These are phyloP conservation scores for Albula goreensis DNA, from an alignment of 2,113 vertebrate species.

Conservation along the genomic window DNA sequence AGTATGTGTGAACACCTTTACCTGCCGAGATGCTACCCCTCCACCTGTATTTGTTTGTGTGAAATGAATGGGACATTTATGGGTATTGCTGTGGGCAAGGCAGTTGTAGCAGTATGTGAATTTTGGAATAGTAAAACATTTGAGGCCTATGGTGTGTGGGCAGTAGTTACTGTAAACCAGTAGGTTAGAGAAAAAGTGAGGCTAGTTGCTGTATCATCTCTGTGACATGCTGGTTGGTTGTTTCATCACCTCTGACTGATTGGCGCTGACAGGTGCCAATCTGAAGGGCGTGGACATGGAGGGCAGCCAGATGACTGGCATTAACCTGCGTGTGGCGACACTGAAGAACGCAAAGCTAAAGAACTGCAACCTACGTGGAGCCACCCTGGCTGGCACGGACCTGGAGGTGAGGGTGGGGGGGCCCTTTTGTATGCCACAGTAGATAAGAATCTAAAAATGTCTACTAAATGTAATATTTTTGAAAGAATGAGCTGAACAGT, in stretches of 20 bases:
- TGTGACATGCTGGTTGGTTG: neutral
- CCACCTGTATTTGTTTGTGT: too few species aligned
- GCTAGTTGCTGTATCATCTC: neutral
- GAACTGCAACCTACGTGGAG: conserved; percentile 94
- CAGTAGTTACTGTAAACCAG: too few species aligned
- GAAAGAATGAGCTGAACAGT: too few species aligned
- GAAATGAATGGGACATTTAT: too few species aligned
- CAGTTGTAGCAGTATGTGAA: too few species aligned
- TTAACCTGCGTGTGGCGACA: conserved; percentile 95
- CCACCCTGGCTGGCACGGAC: conserved; percentile 93
- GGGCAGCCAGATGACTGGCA: conserved; percentile 96
- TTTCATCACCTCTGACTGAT: neutral
- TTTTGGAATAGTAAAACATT: too few species aligned
- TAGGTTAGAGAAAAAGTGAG: neutral
- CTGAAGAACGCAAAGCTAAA: conserved; percentile 96
- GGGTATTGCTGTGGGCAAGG: too few species aligned
- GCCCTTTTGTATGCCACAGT: neutral
- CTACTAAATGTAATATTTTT: neutral
- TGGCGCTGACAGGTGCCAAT: conserved; percentile 80
- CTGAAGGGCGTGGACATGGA: conserved; percentile 98
- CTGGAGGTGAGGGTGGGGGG: conserved; percentile 75
- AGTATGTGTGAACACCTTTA: too few species aligned
- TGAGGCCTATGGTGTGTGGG: too few species aligned
- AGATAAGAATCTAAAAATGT: neutral
- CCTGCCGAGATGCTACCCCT: too few species aligned